Evolutionary conservation across 2,113 vertebrate genomes (phyloP).

Genomic region (Lepus europaeus): DNA sequence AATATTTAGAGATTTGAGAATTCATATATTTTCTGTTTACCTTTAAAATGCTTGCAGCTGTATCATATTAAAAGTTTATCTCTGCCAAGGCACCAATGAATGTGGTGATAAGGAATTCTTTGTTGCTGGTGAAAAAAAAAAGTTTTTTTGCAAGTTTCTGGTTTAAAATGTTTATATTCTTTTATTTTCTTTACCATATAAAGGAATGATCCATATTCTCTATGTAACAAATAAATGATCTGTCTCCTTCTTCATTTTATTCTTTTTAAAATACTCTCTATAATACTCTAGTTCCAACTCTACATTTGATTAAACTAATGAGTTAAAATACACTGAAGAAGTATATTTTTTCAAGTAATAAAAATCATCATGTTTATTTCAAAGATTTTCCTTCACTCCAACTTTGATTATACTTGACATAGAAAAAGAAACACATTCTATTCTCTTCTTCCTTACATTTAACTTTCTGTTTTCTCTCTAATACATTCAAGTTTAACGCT

Average conservation of each 20-base stretch:
- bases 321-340: neutral
- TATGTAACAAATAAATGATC: neutral
- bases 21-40: constrained; percentile 5
- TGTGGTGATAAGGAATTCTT: neutral
- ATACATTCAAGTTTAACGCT: neutral
- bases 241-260: neutral
- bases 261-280: neutral
- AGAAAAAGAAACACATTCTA: neutral
- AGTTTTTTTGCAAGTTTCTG: neutral
- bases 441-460: neutral
- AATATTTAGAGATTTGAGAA: constrained; percentile 1
- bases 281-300: neutral
- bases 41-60: neutral
- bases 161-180: neutral
- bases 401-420: neutral
- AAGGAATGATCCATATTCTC: neutral
- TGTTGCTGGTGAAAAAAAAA: neutral
- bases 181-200: constrained; percentile 7
- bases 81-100: neutral
- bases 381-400: neutral
- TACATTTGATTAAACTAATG: neutral
- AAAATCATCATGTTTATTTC: neutral
- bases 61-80: neutral
- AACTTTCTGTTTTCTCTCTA: neutral
- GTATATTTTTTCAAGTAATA: neutral